Conservation (phyloP, 1,140 invertebrate genomes). For the Homalodisca vitripennis region DNA sequence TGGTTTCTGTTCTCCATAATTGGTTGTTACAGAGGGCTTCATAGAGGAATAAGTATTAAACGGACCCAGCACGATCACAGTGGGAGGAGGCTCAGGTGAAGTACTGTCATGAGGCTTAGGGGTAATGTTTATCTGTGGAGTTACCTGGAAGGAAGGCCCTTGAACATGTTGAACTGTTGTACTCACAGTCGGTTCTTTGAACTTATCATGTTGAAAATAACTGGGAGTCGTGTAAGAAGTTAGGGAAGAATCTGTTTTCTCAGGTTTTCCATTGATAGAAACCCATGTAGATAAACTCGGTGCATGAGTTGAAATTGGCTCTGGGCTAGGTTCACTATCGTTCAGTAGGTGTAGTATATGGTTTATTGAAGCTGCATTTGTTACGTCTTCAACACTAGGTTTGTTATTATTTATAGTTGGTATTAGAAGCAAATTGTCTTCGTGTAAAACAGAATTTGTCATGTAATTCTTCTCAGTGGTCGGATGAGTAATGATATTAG, state of each 20-base stretch:
- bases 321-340: constrained; percentile 40
- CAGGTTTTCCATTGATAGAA: constrained; percentile 48
- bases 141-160: constrained; percentile 43
- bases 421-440: constrained; percentile 52
- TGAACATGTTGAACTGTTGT: constrained; percentile 44
- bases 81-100: constrained; percentile 61
- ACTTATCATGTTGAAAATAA: constrained; percentile 22
- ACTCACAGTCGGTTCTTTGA: constrained; percentile 30
- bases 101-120: constrained; percentile 35
- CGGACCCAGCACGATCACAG: constrained; percentile 67
- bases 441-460: constrained; percentile 22
- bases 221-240: constrained; percentile 27
- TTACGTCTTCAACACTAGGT: constrained; percentile 44
- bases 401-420: constrained; percentile 53
- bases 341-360: constrained; percentile 49
- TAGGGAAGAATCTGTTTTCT: constrained; percentile 37
- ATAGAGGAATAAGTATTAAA: constrained; percentile 45
- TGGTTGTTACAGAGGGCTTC: constrained; percentile 43
- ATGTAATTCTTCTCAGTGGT: neutral
- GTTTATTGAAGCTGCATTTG: constrained; percentile 50
- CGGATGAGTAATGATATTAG: constrained; percentile 2
- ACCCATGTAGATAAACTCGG: constrained; percentile 54
- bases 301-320: constrained; percentile 43
- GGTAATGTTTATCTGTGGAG: constrained; percentile 39
- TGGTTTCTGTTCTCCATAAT: constrained; percentile 37